A percentile compares a stretch with the other conserved stretches of the same genome.
phyloP scores from a whole-genome alignment of 2,888 invertebrate species.

The Griposia aprilina region DNA sequence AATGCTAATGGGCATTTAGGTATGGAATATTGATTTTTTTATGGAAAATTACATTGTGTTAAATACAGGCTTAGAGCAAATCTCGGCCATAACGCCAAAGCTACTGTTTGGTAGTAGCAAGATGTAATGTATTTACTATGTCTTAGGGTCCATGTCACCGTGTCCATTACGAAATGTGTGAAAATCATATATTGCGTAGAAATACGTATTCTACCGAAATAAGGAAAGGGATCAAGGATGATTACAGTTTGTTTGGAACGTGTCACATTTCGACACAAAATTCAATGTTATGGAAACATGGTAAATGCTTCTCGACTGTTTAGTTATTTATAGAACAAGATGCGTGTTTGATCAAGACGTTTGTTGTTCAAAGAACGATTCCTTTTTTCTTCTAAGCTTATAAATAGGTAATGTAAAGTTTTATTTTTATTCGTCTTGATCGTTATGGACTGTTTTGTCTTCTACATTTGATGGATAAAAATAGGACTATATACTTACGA shows the following conservation, averaged over 20 bases:
- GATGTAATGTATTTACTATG: constrained; percentile 26
- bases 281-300: constrained; percentile 28
- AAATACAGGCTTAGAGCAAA: not conserved
- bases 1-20: constrained; percentile 36
- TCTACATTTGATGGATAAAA: not conserved
- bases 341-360: constrained; percentile 9
- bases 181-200: constrained; percentile 50
- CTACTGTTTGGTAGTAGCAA: constrained; percentile 15
- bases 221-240: constrained; percentile 56
- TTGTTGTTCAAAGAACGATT: constrained; percentile 21
- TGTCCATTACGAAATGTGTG: constrained; percentile 50
- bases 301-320: constrained; percentile 14
- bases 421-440: not conserved
- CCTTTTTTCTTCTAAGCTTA: not conserved
- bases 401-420: constrained; percentile 9
- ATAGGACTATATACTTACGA: not conserved
- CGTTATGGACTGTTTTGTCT: not conserved
- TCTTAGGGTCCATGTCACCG: constrained; percentile 20
- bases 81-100: not conserved
- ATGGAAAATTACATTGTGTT: constrained; percentile 13
- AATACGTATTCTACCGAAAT: constrained; percentile 34
- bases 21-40: constrained; percentile 21
- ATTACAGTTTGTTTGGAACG: constrained; percentile 43
- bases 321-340: constrained; percentile 33
- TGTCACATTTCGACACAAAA: constrained; percentile 39